A percentile compares a stretch with the other conserved stretches of the same genome.
Evolutionary conservation across 2,888 invertebrate genomes (phyloP).

Genomic region (Pasiphila rectangulata): DNA sequence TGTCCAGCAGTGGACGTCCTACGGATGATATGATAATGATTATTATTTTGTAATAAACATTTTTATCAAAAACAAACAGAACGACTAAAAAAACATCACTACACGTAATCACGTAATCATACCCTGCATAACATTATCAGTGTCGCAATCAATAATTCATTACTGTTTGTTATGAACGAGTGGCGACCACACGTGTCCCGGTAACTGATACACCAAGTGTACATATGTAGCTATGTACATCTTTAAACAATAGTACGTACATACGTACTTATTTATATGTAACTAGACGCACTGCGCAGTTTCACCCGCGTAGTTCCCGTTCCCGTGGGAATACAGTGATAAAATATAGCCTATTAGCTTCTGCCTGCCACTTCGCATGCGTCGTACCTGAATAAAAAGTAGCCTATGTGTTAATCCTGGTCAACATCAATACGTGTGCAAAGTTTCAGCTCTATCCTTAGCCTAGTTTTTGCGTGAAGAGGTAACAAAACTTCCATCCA

Average conservation of each 20-base stretch:
- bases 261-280: background rate
- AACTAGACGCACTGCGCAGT: background rate
- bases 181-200: constrained; percentile 21
- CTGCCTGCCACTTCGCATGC: no score
- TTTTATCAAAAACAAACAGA: background rate
- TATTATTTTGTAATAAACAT: background rate
- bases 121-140: background rate
- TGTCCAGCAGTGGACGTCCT: no score
- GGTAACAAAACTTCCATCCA: no score
- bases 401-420: no score
- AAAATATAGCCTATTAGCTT: no score
- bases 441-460: no score
- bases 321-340: background rate
- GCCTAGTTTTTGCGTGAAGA: no score
- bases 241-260: background rate
- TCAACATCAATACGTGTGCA: no score
- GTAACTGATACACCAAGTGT: constrained; percentile 20
- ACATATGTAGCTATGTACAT: constrained; percentile 1
- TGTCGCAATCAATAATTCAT: constrained; percentile 9
- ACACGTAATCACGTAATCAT: no score
- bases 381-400: no score
- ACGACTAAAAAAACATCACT: background rate
- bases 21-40: no score
- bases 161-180: constrained; percentile 7
- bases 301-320: no score